phyloP scores from a whole-genome alignment of 2,888 invertebrate genomes.

The Torymus tubicola region DNA sequence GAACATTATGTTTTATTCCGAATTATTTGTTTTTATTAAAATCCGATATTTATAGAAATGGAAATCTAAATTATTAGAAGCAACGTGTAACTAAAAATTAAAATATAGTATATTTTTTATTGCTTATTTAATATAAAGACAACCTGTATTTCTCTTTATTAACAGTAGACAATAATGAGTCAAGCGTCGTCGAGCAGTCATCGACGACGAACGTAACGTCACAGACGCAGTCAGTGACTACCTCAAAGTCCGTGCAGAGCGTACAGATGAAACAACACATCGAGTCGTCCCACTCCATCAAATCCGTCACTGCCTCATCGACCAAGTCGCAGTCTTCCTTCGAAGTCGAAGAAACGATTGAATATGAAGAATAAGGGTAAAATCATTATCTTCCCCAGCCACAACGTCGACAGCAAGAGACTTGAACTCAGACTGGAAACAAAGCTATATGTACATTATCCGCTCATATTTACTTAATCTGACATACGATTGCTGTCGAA shows the following conservation, averaged over 20 bases:
- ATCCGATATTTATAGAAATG: too few species aligned
- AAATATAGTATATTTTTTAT: background rate
- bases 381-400: too few species aligned
- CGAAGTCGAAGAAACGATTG: conserved; percentile 78
- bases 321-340: conserved; percentile 84
- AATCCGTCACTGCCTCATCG: conserved; percentile 76
- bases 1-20: too few species aligned
- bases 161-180: conserved; percentile 66
- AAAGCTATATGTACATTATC: too few species aligned
- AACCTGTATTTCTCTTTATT: too few species aligned
- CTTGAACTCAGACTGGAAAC: too few species aligned
- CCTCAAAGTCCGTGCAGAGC: conserved; percentile 80
- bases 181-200: conserved; percentile 68
- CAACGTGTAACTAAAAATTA: too few species aligned
- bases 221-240: conserved; percentile 74
- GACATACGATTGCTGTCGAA: too few species aligned
- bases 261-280: conserved; percentile 73
- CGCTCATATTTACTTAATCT: too few species aligned
- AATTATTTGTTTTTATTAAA: too few species aligned
- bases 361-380: conserved; percentile 61
- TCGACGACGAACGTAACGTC: conserved; percentile 65
- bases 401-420: too few species aligned
- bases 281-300: conserved; percentile 74
- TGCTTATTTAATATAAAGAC: background rate
- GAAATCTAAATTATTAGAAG: too few species aligned